Evolutionary conservation across 2,888 invertebrate species (phyloP).

Genomic region (Operophtera brumata): DNA sequence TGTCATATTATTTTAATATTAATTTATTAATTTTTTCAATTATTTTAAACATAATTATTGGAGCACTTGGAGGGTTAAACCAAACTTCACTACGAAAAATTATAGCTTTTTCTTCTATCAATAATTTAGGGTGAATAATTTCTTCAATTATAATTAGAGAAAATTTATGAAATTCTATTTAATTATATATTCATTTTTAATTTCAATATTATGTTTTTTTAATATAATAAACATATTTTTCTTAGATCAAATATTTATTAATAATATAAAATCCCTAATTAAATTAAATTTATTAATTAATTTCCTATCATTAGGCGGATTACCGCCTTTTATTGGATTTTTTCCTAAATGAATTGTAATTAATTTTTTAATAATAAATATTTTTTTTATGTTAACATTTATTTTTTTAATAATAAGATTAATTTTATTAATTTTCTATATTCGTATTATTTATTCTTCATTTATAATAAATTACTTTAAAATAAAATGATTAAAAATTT

Average conservation of each 20-base stretch:
- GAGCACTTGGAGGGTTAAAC: conserved; percentile 77
- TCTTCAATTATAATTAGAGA: conserved; percentile 66
- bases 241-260: conserved; percentile 76
- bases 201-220: conserved; percentile 69
- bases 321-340: conserved; percentile 83
- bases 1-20: conserved; percentile 70
- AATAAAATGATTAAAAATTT: conserved; percentile 69
- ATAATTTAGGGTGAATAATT: conserved; percentile 82
- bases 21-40: conserved; percentile 67
- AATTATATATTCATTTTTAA: conserved; percentile 68
- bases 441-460: conserved; percentile 74
- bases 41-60: conserved; percentile 69
- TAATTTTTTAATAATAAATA: conserved; percentile 70
- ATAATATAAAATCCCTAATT: conserved; percentile 58
- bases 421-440: conserved; percentile 79
- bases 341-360: conserved; percentile 82
- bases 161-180: conserved; percentile 71
- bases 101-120: conserved; percentile 83
- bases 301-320: conserved; percentile 79
- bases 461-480: conserved; percentile 73
- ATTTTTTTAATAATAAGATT: conserved; percentile 76
- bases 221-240: conserved; percentile 70
- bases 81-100: conserved; percentile 80
- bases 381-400: conserved; percentile 62
- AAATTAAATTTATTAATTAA: conserved; percentile 78